These are phyloP conservation scores for Ephydatia muelleri DNA, from an alignment of 37 sponge, comb jelly and placozoan genomes.

Conservation along the genomic window DNA sequence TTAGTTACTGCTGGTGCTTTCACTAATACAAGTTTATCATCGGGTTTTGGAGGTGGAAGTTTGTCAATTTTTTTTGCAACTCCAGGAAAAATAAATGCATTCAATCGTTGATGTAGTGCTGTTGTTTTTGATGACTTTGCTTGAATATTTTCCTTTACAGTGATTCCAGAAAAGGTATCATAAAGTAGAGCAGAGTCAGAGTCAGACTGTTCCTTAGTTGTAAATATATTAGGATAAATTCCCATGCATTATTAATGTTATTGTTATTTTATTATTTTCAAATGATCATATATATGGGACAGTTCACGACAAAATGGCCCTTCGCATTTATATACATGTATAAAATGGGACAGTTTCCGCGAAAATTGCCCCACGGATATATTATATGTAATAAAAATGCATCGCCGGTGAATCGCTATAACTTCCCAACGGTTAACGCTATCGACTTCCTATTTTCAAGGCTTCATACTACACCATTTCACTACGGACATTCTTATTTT, in stretches of 20 bases:
- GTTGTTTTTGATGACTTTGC: background rate
- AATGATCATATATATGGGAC: too few species aligned
- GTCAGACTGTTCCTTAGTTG: background rate
- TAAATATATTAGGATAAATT: background rate
- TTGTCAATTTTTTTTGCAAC: background rate
- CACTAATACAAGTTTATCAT: background rate
- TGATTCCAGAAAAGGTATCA: background rate
- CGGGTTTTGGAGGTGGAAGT: background rate
- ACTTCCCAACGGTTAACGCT: too few species aligned
- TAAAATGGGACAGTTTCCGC: too few species aligned
- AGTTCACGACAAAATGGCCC: too few species aligned
- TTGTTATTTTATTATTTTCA: too few species aligned
- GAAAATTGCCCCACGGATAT: too few species aligned
- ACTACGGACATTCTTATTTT: too few species aligned
- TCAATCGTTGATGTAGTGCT: background rate
- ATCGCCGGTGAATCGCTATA: too few species aligned
- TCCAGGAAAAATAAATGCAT: background rate
- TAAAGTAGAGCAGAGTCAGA: background rate
- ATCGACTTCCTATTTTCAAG: too few species aligned
- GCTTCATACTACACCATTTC: too few species aligned
- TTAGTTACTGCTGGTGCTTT: background rate
- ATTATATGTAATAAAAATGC: too few species aligned
- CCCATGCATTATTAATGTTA: background rate
- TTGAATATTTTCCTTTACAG: background rate
- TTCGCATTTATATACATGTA: too few species aligned